Base-by-base conservation (phyloP, 2,888 invertebrate genomes). In the Drepana falcataria region DNA sequence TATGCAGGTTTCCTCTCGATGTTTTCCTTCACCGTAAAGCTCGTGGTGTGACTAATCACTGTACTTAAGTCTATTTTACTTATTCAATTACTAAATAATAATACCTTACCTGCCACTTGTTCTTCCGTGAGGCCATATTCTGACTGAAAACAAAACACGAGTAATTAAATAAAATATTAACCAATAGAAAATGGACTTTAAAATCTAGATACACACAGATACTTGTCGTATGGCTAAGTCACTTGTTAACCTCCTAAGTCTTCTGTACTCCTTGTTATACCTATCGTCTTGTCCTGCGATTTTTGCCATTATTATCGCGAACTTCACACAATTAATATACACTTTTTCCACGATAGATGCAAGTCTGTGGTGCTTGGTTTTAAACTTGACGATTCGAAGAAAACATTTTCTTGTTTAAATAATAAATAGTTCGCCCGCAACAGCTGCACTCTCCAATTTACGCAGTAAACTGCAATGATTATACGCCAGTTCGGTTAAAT, bases 121-220 rank as follows among this genome's bases (percentile, higher is more conserved):
- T 97, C 96, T 85, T 96, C 96, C 55, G 96, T 95, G 64, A 97
- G 93, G 71, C 96, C 96, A 92, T 96, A 96, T 81, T 96, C 96
- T 59, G 94, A 94, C 96, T 96, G 93, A 91, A 94, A 87, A 66
- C 47, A 61, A 56, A 66, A 71, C 44, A 44, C 44, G 73, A 51
- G 55, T 41, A 44, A 53, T 9, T 35, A 53, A 49, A 47, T 35
- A n/a, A 35, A 49, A 53, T 48, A 33, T 34, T 35, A 2, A 51
- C 48, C 35, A 48, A 35, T 48, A 48, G 53, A 41, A 54, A 49
- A 59, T 52, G 61, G 71, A 94, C 95, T 87, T 90, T 44, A 44
- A 21, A 9, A 44, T 9, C 6, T 44, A 44, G 5, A 2, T 2
- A 44, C 44, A 9, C 9, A 95, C 95, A 68, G 93, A 94, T 59